Evolutionary conservation across 2,888 invertebrate genomes (phyloP).

Genomic region (Neoascia interrupta): DNA sequence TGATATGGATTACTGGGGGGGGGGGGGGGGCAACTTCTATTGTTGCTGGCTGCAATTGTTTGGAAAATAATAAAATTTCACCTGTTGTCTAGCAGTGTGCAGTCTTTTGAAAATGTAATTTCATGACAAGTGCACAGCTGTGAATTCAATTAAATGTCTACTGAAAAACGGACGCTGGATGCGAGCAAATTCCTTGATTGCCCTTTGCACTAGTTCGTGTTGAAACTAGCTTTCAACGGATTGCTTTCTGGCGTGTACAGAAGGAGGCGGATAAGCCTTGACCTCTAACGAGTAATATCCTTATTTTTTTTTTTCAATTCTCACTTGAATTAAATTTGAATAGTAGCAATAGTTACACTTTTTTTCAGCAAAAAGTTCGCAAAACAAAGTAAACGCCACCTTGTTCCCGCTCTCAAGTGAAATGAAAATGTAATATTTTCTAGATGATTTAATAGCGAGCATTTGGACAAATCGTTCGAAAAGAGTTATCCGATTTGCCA

Average conservation of each 20-base stretch:
- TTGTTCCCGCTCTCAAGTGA: not conserved
- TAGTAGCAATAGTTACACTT: too few relatives aligned
- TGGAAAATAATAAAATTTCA: conserved; percentile 22
- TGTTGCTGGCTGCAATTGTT: conserved; percentile 3
- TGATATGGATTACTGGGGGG: too few relatives aligned
- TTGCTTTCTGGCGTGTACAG: too few relatives aligned
- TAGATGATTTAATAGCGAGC: not conserved
- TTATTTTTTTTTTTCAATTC: not conserved
- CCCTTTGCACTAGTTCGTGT: too few relatives aligned
- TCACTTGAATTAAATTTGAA: not conserved
- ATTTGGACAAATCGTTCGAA: not conserved
- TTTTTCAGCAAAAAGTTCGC: not conserved
- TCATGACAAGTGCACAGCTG: not conserved
- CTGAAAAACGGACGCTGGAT: not conserved
- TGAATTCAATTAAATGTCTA: conserved; percentile 22
- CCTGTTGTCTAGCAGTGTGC: conserved; percentile 23
- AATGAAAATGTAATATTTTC: conserved; percentile 9
- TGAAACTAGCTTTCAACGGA: too few relatives aligned
- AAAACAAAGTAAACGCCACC: not conserved
- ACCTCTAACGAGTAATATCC: not conserved
- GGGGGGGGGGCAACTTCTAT: too few relatives aligned
- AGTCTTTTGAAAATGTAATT: not conserved
- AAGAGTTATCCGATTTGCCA: not conserved
- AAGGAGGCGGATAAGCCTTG: not conserved
- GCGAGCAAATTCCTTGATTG: not conserved